Percentiles rank a stretch among this genome's conserved stretches.
phyloP scores from a whole-genome alignment of 2,888 invertebrate genomes.

The Netelia virgata region DNA sequence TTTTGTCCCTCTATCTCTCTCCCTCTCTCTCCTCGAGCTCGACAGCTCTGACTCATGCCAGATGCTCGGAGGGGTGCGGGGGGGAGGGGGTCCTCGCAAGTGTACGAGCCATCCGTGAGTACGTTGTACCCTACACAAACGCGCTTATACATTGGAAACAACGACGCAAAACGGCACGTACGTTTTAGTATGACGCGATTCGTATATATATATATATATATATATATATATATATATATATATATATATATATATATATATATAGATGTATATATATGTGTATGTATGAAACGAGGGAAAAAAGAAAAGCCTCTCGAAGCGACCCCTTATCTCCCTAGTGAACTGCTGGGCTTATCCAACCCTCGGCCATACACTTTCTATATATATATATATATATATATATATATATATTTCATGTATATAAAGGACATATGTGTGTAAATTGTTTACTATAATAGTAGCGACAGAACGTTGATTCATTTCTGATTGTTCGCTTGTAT shows the following conservation, averaged over 20 bases:
- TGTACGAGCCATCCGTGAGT: conserved; percentile 55
- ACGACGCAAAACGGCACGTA: conserved; percentile 46
- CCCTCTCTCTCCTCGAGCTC: conserved; percentile 59
- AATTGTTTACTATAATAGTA: conserved; percentile 30
- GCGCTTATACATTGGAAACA: neutral
- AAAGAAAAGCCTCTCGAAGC: conserved; percentile 50
- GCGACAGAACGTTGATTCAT: conserved; percentile 60
- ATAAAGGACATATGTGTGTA: conserved; percentile 9
- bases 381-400: neutral
- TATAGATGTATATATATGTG: conserved; percentile 14
- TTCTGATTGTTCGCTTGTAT: conserved; percentile 44
- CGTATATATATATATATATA: conserved; percentile 8
- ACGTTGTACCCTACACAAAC: conserved; percentile 22
- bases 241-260: conserved; percentile 14
- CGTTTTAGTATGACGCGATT: conserved; percentile 26
- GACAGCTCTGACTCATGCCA: conserved; percentile 76
- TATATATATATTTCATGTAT: neutral
- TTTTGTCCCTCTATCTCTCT: conserved; percentile 49
- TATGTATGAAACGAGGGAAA: conserved; percentile 50
- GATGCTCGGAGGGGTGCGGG: conserved; percentile 70
- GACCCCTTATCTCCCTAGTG: conserved; percentile 52
- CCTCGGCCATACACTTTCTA: conserved; percentile 6
- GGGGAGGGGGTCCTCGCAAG: conserved; percentile 52
- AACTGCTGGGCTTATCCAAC: conserved; percentile 34
- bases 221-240: conserved; percentile 28